Evolutionary conservation across 2,113 vertebrate species (phyloP), one percentile per base, ranked within the genome.

Genomic region (Paraplagusia blochii): DNA sequence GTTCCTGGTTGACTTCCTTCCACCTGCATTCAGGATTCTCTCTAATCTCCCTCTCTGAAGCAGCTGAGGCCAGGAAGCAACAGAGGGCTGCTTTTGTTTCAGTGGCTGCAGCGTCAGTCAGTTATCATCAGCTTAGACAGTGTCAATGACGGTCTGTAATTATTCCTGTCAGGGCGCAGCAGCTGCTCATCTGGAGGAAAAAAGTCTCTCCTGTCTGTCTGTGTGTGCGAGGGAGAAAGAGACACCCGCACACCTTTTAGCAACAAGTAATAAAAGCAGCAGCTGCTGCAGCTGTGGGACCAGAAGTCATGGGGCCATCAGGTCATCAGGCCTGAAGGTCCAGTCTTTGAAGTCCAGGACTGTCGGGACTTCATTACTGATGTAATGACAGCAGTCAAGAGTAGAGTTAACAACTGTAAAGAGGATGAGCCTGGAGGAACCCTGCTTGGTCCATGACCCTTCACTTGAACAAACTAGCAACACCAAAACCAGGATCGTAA

Each of bases 31-130:
- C 29, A 49, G 52, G 22, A 29, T 34, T 14, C 1, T 1, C 29
- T 40, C 45, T 22, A 42, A 34, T 34, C 29, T 49, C 1, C 33
- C 22, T 1, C 35, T 5, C 18, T 11, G 43, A 11, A n/a, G n/a
- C n/a, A n/a, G n/a, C n/a, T n/a, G 42, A 38, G 10, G 22, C 22
- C 22, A n/a, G 18, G 51, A 49, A 35, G 40, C 39, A 8, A 29
- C 33, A 35, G 38, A 8, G 17, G 53, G 29, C 44, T 60, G 29
- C 29, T 56, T 76, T 70, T 83, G 40, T 38, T 74, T 79, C 36
- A 57, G 74, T 63, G 65, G 64, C 81, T 66, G 77, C 64, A 66
- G 72, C 67, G 48, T 78, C 63, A 77, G 53, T 86, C 76, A 74
- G 57, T 84, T 77, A 82, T 82, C 73, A 36, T 74, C 60, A 66